A percentile compares a stretch with the other conserved stretches of the same genome.
phyloP scores from a whole-genome alignment of 2,113 vertebrate genomes.

The Eptesicus fuscus region DNA sequence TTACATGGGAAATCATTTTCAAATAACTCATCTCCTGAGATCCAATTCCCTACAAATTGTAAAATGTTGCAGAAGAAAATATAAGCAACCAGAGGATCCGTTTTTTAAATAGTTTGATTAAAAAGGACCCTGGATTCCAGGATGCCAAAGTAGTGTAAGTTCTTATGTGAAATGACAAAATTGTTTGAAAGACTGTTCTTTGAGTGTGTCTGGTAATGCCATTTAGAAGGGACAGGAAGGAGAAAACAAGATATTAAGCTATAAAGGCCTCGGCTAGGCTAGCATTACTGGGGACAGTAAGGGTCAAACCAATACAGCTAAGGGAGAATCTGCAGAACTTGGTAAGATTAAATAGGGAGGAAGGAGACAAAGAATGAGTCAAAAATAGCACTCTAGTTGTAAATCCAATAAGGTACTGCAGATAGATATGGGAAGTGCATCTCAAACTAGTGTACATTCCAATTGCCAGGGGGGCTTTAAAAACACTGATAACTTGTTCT shows the following conservation, averaged over 20 bases:
- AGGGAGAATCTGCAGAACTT: not conserved
- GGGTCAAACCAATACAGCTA: not conserved
- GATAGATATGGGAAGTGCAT: not conserved
- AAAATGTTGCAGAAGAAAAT: not conserved
- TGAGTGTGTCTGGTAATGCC: not conserved
- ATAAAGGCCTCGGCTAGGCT: not conserved
- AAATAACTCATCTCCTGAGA: not conserved
- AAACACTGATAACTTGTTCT: slow-evolving; percentile 13
- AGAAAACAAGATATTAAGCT: not conserved
- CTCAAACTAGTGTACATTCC: not conserved
- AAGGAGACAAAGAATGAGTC: not conserved
- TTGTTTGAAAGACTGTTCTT: slow-evolving; percentile 1
- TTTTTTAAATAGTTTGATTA: not conserved
- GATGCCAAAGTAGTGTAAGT: not conserved
- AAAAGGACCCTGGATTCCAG: not conserved
- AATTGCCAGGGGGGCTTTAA: slow-evolving; percentile 19
- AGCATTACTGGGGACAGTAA: not conserved
- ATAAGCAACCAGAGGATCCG: not conserved
- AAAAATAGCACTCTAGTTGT: slow-evolving; percentile 32
- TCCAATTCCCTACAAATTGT: not conserved
- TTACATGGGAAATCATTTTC: not conserved
- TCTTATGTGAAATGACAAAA: not conserved
- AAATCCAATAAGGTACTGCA: not conserved
- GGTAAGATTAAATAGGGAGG: not conserved
- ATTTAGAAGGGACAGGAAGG: not conserved